Base-by-base conservation (phyloP, 2,113 vertebrate genomes). In the Oreochromis spilurus region DNA sequence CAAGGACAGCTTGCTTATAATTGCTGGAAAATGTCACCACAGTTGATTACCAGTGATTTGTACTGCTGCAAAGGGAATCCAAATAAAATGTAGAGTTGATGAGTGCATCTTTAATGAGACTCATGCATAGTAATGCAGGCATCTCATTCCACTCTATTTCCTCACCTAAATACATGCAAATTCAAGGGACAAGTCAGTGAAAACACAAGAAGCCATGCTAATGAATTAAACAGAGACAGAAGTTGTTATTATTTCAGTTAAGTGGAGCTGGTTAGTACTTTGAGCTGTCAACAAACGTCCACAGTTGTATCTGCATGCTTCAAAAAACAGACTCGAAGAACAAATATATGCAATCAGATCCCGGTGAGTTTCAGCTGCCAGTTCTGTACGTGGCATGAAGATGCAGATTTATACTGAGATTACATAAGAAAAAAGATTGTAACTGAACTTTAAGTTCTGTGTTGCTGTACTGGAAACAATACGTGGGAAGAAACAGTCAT, bases 31-130 rank as follows among this genome's bases (percentile, higher is more conserved):
- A 96, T 96, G 96, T 95, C 95, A 96, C 79, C 92, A 75, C 86
- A 94, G 94, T 94, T 96, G 95, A 96, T 96, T 96, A 96, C 77
- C 85, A 95, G 92, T 91, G 88, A 96, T 95, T 95, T 96, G 94
- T 94, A 94, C 91, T 48, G 90, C 90, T 93, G 91, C 90, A 90
- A 93, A 93, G 82, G 84, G 91, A 93, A 92, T 93, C 85, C 84
- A 91, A 93, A 95, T 91, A 88, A 92, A 91, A 94, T 92, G 84
- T 83, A 36, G 83, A 92, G 57, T 89, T 95, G 93, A 96, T 94
- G 96, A 96, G 91, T 57, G 89, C 92, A 94, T 94, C 91, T 92
- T 95, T 95, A 96, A 96, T 95, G 95, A 95, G 84, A 87, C 87
- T 87, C 88, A 92, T 90, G 89, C 94, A 95, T 94, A 92, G 85